phyloP scores from a whole-genome alignment of 2,113 vertebrate species.

The Gracilinanus agilis region DNA sequence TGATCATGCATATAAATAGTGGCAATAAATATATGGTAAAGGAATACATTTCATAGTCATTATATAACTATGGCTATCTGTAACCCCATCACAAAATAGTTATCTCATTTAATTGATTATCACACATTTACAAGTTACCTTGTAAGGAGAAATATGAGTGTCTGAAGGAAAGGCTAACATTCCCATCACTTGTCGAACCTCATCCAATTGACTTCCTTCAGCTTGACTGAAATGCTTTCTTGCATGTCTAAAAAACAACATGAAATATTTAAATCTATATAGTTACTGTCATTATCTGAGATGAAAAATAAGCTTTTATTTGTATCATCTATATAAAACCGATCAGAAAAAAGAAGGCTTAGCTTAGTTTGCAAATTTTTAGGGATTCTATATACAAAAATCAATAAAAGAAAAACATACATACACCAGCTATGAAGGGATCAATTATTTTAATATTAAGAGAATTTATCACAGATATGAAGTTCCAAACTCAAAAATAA shows the following conservation, averaged over 20 bases:
- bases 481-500: background rate
- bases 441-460: background rate
- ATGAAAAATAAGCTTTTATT: background rate
- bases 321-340: background rate
- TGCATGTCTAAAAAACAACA: slow-evolving; percentile 90
- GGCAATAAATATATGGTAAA: background rate
- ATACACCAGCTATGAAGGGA: background rate
- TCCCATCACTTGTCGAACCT: slow-evolving; percentile 99
- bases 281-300: background rate
- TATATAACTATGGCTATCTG: background rate
- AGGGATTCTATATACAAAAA: background rate
- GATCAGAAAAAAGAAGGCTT: background rate
- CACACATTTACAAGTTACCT: slow-evolving; percentile 84
- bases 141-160: slow-evolving; percentile 98
- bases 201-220: slow-evolving; percentile 97
- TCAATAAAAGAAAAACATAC: background rate
- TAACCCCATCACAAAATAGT: background rate
- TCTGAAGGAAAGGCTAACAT: slow-evolving; percentile 99
- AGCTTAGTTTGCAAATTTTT: background rate
- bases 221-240: slow-evolving; percentile 99
- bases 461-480: slow-evolving; percentile 25
- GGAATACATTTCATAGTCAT: background rate
- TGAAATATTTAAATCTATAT: background rate
- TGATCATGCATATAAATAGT: background rate
- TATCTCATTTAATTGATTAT: background rate